These are phyloP conservation scores for Strigops habroptila DNA, from an alignment of 2,113 vertebrate genomes.

Conservation along the genomic window DNA sequence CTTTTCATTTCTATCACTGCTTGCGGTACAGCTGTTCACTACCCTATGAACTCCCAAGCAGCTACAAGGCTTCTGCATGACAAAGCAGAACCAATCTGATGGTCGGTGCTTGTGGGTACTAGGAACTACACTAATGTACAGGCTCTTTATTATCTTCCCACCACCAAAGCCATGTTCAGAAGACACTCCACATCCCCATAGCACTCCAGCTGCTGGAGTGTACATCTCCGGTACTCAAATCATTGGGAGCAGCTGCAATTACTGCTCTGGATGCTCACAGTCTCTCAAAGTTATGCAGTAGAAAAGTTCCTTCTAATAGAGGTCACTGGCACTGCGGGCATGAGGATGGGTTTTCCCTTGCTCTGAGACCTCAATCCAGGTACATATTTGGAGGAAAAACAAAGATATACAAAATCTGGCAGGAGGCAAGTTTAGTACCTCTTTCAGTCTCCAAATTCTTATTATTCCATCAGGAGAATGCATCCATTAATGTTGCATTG, in stretches of 20 bases:
- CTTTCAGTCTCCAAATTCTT: neutral
- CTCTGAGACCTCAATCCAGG: neutral
- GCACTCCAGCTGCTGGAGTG: neutral
- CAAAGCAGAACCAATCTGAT: neutral
- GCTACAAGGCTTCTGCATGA: neutral
- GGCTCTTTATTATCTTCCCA: neutral
- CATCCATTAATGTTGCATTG: slow-evolving; percentile 41
- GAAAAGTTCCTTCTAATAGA: neutral
- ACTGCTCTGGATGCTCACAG: neutral
- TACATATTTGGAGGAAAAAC: neutral
- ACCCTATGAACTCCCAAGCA: neutral
- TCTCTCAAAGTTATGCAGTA: neutral
- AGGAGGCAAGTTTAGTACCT: neutral
- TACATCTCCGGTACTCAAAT: neutral
- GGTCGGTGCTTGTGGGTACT: neutral
- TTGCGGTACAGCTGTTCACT: neutral
- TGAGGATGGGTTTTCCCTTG: neutral
- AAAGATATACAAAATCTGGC: neutral
- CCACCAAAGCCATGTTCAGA: neutral
- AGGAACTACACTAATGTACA: neutral
- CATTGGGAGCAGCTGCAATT: neutral
- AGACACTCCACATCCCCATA: neutral
- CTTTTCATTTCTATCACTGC: neutral
- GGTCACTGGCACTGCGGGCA: neutral
- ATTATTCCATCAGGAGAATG: slow-evolving; percentile 13